These are phyloP conservation scores for Melanocharis versteri DNA, from an alignment of 2,113 vertebrate genomes.

Conservation along the genomic window DNA sequence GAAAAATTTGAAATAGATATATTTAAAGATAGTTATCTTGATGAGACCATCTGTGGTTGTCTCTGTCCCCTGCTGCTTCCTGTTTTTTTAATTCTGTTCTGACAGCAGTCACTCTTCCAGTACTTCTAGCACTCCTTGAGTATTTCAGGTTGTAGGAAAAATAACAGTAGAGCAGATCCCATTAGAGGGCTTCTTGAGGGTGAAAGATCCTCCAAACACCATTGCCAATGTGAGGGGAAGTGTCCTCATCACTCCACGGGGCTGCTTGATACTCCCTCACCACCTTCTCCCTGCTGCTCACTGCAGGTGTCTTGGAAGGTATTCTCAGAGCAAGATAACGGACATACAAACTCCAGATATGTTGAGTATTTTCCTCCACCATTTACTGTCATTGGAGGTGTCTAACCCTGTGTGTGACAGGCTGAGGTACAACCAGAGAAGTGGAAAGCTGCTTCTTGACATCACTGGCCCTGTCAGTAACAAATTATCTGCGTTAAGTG, in stretches of 20 bases:
- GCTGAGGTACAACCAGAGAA: neutral
- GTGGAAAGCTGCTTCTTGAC: neutral
- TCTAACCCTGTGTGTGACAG: neutral
- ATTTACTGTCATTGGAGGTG: accelerated
- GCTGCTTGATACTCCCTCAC: neutral
- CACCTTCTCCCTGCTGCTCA: neutral
- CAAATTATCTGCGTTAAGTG: neutral
- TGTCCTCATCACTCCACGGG: neutral
- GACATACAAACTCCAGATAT: neutral
- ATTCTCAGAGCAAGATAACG: neutral
- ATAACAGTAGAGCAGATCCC: neutral
- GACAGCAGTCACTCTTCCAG: neutral
- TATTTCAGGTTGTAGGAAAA: neutral
- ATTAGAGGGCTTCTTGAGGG: neutral
- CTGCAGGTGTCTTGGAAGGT: neutral
- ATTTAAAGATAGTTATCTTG: neutral
- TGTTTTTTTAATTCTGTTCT: neutral
- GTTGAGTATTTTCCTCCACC: neutral
- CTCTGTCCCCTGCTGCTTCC: neutral
- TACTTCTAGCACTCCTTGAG: neutral
- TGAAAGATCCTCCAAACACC: neutral
- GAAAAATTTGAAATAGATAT: neutral
- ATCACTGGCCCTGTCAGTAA: neutral
- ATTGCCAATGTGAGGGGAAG: neutral
- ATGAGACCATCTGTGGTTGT: neutral